Conservation (phyloP, 2,888 invertebrate genomes). For the Chaetogeoica ovagalla region DNA sequence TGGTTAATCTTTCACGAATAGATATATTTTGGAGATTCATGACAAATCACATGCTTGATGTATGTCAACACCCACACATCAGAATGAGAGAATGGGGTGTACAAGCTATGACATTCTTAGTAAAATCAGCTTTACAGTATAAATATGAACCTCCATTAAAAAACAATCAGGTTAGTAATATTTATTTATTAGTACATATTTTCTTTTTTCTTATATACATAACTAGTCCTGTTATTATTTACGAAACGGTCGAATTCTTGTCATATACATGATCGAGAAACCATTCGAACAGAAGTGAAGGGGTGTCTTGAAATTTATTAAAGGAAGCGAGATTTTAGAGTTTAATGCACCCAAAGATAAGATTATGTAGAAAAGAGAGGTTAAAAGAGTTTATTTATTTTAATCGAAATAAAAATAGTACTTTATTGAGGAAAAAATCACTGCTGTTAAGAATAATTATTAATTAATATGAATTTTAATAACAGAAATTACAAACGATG, state of each 20-base stretch:
- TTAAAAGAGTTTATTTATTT: too few relatives aligned
- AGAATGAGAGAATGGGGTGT: constrained; percentile 98
- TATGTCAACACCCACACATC: constrained; percentile 92
- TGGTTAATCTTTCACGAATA: constrained; percentile 90
- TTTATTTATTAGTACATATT: neutral
- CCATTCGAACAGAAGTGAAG: too few relatives aligned
- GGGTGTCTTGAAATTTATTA: too few relatives aligned
- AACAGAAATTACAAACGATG: constrained; percentile 77
- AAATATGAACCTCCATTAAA: constrained; percentile 81
- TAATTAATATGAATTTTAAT: constrained; percentile 10
- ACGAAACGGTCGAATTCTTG: too few relatives aligned
- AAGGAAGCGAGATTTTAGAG: too few relatives aligned
- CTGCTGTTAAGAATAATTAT: neutral
- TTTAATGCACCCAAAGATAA: too few relatives aligned
- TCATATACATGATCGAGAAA: too few relatives aligned
- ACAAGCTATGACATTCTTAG: constrained; percentile 91
- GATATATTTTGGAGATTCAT: constrained; percentile 94
- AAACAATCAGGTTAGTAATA: constrained; percentile 73
- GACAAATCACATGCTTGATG: constrained; percentile 93
- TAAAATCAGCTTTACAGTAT: constrained; percentile 86
- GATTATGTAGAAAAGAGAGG: too few relatives aligned
- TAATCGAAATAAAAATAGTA: too few relatives aligned
- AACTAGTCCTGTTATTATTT: too few relatives aligned
- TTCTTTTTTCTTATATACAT: too few relatives aligned
- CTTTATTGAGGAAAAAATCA: too few relatives aligned